Evolutionary conservation across 2,113 vertebrate genomes (phyloP).

Genomic region (Gracilinanus agilis): DNA sequence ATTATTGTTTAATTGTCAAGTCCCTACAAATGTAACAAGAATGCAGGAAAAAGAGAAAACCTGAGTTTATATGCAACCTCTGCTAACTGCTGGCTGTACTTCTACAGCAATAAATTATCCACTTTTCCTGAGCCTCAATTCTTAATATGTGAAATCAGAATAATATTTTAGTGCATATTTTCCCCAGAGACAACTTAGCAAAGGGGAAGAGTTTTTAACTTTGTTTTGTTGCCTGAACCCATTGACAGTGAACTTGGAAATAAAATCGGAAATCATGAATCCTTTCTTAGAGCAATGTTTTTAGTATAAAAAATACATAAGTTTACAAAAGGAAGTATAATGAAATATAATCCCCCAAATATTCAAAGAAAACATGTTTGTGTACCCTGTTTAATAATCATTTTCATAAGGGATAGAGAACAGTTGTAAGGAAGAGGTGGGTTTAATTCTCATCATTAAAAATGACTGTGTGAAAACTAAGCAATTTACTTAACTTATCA

Average conservation of each 20-base stretch:
- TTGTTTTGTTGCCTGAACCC: neutral
- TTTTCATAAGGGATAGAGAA: neutral
- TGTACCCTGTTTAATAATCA: neutral
- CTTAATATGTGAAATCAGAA: neutral
- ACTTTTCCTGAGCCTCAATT: neutral
- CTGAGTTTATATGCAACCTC: neutral
- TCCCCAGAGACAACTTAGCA: neutral
- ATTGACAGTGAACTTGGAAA: neutral
- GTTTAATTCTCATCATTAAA: neutral
- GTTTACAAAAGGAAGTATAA: neutral
- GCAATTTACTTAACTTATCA: neutral
- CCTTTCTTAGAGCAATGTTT: neutral
- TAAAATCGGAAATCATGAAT: neutral
- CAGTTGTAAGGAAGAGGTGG: neutral
- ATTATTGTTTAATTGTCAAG: neutral
- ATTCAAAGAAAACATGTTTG: neutral
- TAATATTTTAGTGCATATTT: neutral
- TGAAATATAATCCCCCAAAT: neutral
- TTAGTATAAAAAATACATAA: neutral
- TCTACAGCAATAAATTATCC: neutral
- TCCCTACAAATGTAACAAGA: neutral
- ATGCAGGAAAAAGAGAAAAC: neutral
- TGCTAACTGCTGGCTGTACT: neutral
- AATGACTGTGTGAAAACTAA: neutral
- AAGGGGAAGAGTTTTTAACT: neutral